A percentile compares a stretch with the other conserved stretches of the same genome.
Evolutionary conservation across 2,113 vertebrate species (phyloP).

Genomic region (Crocuta crocuta): DNA sequence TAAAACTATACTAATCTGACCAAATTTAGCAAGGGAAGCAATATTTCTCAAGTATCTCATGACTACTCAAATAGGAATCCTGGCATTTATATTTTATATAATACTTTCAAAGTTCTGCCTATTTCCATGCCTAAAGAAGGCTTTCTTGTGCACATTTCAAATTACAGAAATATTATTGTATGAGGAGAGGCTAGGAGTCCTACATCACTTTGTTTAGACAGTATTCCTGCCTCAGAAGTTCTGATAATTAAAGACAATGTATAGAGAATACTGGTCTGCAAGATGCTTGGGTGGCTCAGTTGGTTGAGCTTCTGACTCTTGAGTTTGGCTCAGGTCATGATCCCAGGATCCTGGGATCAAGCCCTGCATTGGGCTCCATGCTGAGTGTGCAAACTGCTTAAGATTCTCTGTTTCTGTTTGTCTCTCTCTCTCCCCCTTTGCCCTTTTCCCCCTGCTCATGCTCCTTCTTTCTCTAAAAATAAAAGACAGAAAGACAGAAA

Average conservation of each 20-base stretch:
- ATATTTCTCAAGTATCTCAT: fast-evolving
- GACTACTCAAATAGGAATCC: neutral
- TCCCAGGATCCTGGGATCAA: too few relatives aligned
- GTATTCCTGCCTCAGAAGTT: neutral
- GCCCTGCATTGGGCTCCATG: too few relatives aligned
- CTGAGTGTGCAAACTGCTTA: too few relatives aligned
- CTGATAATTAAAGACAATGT: neutral
- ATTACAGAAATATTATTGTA: neutral
- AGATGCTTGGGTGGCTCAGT: too few relatives aligned
- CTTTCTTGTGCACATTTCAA: neutral
- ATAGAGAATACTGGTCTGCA: neutral
- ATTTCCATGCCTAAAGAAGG: neutral
- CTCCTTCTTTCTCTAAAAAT: too few relatives aligned
- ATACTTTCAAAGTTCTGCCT: neutral
- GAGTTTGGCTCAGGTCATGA: too few relatives aligned
- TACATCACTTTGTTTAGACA: neutral
- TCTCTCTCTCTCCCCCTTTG: too few relatives aligned
- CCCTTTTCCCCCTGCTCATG: too few relatives aligned
- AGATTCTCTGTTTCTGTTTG: too few relatives aligned
- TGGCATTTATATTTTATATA: neutral
- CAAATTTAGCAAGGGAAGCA: neutral
- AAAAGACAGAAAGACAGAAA: too few relatives aligned
- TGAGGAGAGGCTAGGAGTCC: neutral
- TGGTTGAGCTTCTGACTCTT: too few relatives aligned
- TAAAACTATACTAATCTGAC: neutral